phyloP scores from a whole-genome alignment of 2,797 vertebrate species.

The Sebastes nivosus region DNA sequence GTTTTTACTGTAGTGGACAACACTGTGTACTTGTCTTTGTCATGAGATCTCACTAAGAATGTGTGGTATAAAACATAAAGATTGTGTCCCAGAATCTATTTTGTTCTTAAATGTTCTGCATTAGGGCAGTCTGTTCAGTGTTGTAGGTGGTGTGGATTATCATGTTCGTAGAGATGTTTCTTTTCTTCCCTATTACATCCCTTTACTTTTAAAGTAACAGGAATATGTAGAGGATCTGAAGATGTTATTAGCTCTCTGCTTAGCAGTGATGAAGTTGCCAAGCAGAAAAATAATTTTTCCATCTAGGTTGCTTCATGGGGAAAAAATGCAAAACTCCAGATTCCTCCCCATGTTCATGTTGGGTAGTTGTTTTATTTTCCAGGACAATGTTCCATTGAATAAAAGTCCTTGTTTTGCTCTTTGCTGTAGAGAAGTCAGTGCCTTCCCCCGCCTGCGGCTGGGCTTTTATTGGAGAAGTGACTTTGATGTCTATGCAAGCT shows the following conservation, averaged over 20 bases:
- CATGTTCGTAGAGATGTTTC: slow-evolving; percentile 60
- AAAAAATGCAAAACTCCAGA: slow-evolving; percentile 80
- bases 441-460: slow-evolving; percentile 81
- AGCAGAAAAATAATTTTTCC: slow-evolving; percentile 75
- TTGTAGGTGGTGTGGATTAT: slow-evolving; percentile 67
- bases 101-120: slow-evolving; percentile 62
- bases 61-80: slow-evolving; percentile 67
- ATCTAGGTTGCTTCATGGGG: slow-evolving; percentile 75
- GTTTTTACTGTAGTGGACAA: slow-evolving; percentile 80
- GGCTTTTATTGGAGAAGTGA: slow-evolving; percentile 81
- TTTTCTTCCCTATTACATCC: background rate
- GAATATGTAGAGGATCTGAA: slow-evolving; percentile 65
- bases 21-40: slow-evolving; percentile 77
- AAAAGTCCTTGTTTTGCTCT: slow-evolving; percentile 74
- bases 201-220: slow-evolving; percentile 63
- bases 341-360: slow-evolving; percentile 75
- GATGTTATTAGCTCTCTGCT: slow-evolving; percentile 57
- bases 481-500: slow-evolving; percentile 86
- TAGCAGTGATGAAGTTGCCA: slow-evolving; percentile 63
- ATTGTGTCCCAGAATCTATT: slow-evolving; percentile 66
- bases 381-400: slow-evolving; percentile 73
- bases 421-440: slow-evolving; percentile 81
- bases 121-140: slow-evolving; percentile 63
- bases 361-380: slow-evolving; percentile 74
- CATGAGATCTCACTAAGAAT: slow-evolving; percentile 74